These are phyloP conservation scores for Drosophila equinoxialis DNA, from an alignment of 1,140 invertebrate genomes.

Conservation along the genomic window DNA sequence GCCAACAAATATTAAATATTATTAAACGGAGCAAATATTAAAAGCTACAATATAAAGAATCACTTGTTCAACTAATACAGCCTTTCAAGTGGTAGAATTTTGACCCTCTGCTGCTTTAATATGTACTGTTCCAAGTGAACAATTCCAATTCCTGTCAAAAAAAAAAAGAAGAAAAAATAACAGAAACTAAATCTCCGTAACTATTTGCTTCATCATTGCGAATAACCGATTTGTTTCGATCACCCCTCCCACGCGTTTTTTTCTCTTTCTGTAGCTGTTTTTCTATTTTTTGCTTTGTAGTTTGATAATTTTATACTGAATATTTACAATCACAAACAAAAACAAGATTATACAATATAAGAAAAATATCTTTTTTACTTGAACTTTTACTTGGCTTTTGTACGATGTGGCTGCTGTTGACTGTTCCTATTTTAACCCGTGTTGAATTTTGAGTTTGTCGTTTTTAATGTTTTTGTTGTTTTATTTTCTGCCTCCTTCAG, in stretches of 20 bases:
- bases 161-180: no score
- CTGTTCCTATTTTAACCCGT: conserved; percentile 59
- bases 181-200: no score
- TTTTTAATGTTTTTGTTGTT: neutral
- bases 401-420: conserved; percentile 31
- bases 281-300: conserved; percentile 31
- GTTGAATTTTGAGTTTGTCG: neutral
- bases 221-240: neutral
- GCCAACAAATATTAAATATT: no score
- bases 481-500: neutral
- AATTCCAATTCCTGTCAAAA: no score
- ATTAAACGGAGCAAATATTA: no score
- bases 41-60: no score
- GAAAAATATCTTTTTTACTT: conserved; percentile 41
- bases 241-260: neutral
- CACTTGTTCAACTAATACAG: no score
- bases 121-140: no score
- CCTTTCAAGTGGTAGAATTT: no score
- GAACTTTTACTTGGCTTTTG: conserved; percentile 32
- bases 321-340: conserved; percentile 44
- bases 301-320: conserved; percentile 32
- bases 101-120: no score
- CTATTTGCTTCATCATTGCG: no score
- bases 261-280: neutral
- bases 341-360: conserved; percentile 28